Evolutionary conservation across 2,113 vertebrate species (phyloP), one percentile per base, ranked within the genome.

Genomic region (Lynx canadensis): DNA sequence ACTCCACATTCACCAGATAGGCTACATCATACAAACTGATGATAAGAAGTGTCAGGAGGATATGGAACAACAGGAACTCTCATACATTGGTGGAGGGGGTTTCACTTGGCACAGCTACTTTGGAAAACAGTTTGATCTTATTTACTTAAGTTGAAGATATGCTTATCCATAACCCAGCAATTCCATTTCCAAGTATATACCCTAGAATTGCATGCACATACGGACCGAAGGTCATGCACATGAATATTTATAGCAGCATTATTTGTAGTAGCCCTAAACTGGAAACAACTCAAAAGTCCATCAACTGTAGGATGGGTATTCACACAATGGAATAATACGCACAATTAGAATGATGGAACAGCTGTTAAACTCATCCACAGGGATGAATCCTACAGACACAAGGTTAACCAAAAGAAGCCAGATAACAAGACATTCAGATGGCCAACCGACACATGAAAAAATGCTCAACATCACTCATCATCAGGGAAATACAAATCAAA

Each of bases 331-430:
- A 89, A 83, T 25, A 55, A 6, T 19, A 86, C 23, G 68, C 16
- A 76, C 23, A 78, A 60, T 41, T 7, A 45, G 63, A 97, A 92
- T 66, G 27, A 92, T 38, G 41, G 82, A 92, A 90, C 33, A 50
- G 79, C 36, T 90, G 3, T 66, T 85, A 92, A 66, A 66, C 10
- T 78, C 29, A 85, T 78, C 71, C 85, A 76, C 23, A 55, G 65
- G 21, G 82, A 74, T 96, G 29, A 94, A 80, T 94, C n/a, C 95
- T 92, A 95, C 4, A 76, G 25, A 57, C 11, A 57, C 11, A 63
- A 92, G 41, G 8, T 21, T 78, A 38, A 85, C 13, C 50, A 33
- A 95, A 96, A 87, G 63, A 88, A 95, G 38, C 45, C 31, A 66
- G 36, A 73, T 45, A 45, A 45, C 45, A 45, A 45, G 45, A 45